phyloP scores from a whole-genome alignment of 1,140 invertebrate species.

The Ips typographus region DNA sequence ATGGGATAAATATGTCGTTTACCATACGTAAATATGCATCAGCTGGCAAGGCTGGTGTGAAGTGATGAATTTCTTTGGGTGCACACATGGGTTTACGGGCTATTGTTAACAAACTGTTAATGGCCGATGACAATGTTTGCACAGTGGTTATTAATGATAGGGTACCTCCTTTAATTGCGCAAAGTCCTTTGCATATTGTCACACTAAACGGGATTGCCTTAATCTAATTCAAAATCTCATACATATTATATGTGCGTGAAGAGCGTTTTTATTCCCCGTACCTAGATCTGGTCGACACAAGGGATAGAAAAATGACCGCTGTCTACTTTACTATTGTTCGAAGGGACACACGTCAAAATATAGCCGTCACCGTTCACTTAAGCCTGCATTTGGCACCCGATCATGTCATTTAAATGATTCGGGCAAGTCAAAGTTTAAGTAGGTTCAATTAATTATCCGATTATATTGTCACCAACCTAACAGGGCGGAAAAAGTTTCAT shows the following conservation, averaged over 20 bases:
- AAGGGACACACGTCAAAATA: conserved; percentile 25
- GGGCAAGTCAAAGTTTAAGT: conserved; percentile 32
- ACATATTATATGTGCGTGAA: conserved; percentile 12
- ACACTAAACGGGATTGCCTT: conserved; percentile 24
- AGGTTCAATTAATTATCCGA: conserved; percentile 31
- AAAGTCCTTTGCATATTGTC: conserved; percentile 31
- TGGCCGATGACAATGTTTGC: conserved; percentile 42
- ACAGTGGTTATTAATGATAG: conserved; percentile 41
- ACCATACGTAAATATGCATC: conserved; percentile 38
- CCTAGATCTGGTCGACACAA: conserved; percentile 16
- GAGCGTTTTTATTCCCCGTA: conserved; percentile 4
- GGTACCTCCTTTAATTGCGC: conserved; percentile 34
- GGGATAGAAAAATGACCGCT: conserved; percentile 35
- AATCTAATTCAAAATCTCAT: conserved; percentile 32
- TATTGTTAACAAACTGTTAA: conserved; percentile 44
- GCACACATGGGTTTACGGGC: conserved; percentile 31
- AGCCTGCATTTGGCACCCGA: conserved; percentile 28
- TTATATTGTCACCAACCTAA: conserved; percentile 29
- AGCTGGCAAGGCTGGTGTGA: conserved; percentile 32
- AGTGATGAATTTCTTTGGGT: conserved; percentile 37
- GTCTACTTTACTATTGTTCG: conserved; percentile 23
- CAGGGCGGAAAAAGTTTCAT: conserved; percentile 17
- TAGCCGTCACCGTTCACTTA: conserved; percentile 34
- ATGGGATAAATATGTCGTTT: conserved; percentile 22
- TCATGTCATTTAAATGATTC: conserved; percentile 36